phyloP scores from a whole-genome alignment of 30 jellyfish, hydroid and myxozoan genomes.

The Phacellophora camtschatica region DNA sequence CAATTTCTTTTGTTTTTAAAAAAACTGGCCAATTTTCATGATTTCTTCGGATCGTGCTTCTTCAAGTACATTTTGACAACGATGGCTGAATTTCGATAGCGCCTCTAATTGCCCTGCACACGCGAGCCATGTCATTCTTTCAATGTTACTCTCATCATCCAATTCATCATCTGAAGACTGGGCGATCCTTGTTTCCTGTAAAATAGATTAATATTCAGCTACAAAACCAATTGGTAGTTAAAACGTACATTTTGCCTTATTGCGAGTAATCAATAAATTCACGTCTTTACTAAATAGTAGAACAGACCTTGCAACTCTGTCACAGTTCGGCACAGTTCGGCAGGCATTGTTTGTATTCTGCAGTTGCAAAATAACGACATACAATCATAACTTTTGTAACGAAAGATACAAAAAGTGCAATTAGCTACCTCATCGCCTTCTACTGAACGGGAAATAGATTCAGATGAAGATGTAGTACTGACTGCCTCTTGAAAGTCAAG shows the following conservation, averaged over 20 bases:
- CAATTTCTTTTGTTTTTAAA: slow-evolving; percentile 1
- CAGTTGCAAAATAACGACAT: no score
- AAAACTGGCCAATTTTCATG: neutral
- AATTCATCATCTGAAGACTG: slow-evolving; percentile 13
- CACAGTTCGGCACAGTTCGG: no score
- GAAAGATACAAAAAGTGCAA: neutral
- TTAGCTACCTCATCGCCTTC: neutral
- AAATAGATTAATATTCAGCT: no score
- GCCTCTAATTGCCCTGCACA: slow-evolving; percentile 33
- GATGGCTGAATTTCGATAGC: slow-evolving; percentile 2
- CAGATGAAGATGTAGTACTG: neutral
- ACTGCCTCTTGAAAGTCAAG: neutral
- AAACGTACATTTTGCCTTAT: no score
- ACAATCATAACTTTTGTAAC: no score
- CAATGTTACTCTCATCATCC: neutral
- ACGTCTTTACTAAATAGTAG: no score
- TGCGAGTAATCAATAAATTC: no score
- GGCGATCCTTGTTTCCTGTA: slow-evolving; percentile 1
- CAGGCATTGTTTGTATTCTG: no score
- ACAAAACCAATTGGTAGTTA: no score
- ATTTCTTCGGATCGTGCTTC: slow-evolving; percentile 6
- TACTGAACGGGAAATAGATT: slow-evolving; percentile 13
- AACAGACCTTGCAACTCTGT: no score
- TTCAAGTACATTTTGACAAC: slow-evolving; percentile 9
- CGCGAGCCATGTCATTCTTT: slow-evolving; percentile 15